Base-by-base conservation (phyloP, 2,888 invertebrate genomes). In the Amphimallon solstitiale region DNA sequence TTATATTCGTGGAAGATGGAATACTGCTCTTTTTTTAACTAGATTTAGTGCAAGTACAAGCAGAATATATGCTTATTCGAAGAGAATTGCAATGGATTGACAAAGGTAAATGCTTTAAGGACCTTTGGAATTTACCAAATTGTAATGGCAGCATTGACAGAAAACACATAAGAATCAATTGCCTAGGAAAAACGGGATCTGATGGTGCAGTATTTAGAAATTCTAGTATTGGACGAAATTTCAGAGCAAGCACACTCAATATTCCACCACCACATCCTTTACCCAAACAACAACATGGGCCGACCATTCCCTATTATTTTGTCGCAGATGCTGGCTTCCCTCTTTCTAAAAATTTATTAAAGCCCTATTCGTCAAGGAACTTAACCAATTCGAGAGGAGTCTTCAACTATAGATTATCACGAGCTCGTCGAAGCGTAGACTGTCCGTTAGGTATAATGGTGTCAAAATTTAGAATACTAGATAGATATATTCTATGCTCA, bases 271-370 rank as follows among this genome's bases (percentile, higher is more conserved):
- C 49, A 10, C 17, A 29, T 40, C 48, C 56, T 43, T 63, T 63
- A 29, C 63, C 63, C 1, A 35, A 66, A 49, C 23, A 66, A 49
- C 34, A 14, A 61, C 29, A 61, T 23, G 52, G 40, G 12, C 37
- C 10, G 38, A 49, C 65, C 40, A 59, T 69, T 67, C 71, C 71
- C 15, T 70, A 68, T 65, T 69, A 72, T 49, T 70, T 72, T 66
- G 68, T 66, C 21, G 70, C 63, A 68, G 72, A 72, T 63, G 66
- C 68, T 45, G 67, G 75, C 21, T 76, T 77, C 56, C 74, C 70
- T 46, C 65, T 73, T 35, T 63, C 70, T 56, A 54, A 52, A 46
- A 64, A 73, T 67, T 71, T 75, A 62, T 69, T 75, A 70, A 69
- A 71, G 64, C 73, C 76, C 34, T 73, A 73, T 66, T 63, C 74